Base-by-base conservation (phyloP, 2,888 invertebrate genomes). In the Yponomeuta malinellus region DNA sequence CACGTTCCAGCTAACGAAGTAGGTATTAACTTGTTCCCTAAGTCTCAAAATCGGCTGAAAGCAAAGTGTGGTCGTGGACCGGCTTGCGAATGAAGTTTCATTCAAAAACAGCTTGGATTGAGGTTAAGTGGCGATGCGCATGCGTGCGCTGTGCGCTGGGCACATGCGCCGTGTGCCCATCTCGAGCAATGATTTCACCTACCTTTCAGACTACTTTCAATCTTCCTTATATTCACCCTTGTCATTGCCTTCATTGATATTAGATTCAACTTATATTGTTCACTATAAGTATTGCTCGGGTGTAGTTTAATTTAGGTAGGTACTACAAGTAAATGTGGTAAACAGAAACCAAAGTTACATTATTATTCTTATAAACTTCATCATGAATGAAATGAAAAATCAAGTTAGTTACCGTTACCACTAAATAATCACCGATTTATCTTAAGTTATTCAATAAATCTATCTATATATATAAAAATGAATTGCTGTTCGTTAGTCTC, bases 91-190 rank as follows among this genome's bases (percentile, higher is more conserved):
- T 84, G 84, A 85, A 86, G 84, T 88, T 90, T 90, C 90, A 90
- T 92, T 92, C 89, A 90, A 91, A 86, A 91, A 91, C 84, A 48
- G 48, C 85, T 84, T 81, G 83, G 83, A 89, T 89, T 90, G 89
- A 90, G 90, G 90, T 90, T 90, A 90, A 86, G 87, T 86, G 82
- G 75, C 73, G 72, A 76, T 81, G 89, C 91, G 91, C 90, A 88
- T 79, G 90, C 90, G 90, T 82, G 82, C 15, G 15, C 52, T 15
- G 15, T 48, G 69, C n/a, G 6, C 66, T 76, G 81, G 43, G 52
- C 88, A 86, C 89, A 83, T 81, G 90, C 90, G 88, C 78, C 52
- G 69, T 63, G 64, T 43, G n/a, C 59, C 72, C 23, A 68, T 76
- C 76, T 75, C 80, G 79, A 83, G 88, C 90, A 92, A 91, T 90